Conservation (phyloP, 35 echinoderm and acorn worm genomes). For the Apostichopus japonicus region DNA sequence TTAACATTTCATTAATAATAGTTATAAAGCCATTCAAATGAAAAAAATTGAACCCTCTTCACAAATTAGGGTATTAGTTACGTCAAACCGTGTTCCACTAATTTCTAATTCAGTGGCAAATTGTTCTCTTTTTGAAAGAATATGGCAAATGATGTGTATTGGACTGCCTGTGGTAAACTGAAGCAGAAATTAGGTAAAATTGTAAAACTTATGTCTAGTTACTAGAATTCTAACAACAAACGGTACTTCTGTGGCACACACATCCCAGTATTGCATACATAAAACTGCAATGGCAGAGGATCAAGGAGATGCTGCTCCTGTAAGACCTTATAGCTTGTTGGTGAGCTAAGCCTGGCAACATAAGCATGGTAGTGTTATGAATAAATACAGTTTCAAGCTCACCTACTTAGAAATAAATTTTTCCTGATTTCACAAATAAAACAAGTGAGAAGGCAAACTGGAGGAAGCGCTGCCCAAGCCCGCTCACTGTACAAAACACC, state of each 20-base stretch:
- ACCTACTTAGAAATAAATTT: neutral
- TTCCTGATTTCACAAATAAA: neutral
- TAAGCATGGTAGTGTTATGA: neutral
- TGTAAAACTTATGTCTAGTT: neutral
- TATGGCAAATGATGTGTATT: slow-evolving; percentile 32
- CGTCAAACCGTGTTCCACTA: neutral
- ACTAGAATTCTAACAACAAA: neutral
- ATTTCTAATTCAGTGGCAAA: neutral
- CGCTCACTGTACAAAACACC: neutral
- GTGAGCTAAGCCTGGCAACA: neutral
- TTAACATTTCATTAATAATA: neutral
- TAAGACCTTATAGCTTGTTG: neutral
- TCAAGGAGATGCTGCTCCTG: neutral
- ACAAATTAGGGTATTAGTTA: neutral
- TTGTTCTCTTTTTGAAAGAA: neutral
- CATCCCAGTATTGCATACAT: neutral
- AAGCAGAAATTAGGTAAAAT: neutral
- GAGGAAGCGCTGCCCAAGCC: slow-evolving; percentile 9
- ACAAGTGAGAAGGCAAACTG: neutral
- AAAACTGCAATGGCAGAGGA: neutral
- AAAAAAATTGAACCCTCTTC: slow-evolving; percentile 12
- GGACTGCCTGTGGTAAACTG: slow-evolving; percentile 28
- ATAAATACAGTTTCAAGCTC: neutral
- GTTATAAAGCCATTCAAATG: neutral
- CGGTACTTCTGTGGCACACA: slow-evolving; percentile 21